These are phyloP conservation scores for Palloptera scutellata DNA, from an alignment of 2,888 invertebrate genomes.

Conservation along the genomic window DNA sequence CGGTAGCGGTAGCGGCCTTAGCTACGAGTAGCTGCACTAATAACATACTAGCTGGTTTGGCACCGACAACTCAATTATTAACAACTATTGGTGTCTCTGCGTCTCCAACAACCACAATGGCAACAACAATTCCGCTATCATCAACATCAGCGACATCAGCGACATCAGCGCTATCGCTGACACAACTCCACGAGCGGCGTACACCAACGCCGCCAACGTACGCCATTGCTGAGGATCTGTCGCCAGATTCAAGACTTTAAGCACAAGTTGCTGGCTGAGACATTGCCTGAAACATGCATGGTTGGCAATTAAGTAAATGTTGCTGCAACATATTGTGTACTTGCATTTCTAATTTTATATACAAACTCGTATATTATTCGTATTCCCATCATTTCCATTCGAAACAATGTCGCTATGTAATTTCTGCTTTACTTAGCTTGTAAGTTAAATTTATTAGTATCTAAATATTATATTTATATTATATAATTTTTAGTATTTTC, in stretches of 20 bases:
- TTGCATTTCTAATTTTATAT: background rate
- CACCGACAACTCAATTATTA: conserved; percentile 46
- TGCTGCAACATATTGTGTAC: background rate
- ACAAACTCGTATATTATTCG: background rate
- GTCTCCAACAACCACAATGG: conserved; percentile 34
- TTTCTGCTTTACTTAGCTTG: conserved; percentile 23
- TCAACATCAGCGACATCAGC: conserved; percentile 33
- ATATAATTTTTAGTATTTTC: no score
- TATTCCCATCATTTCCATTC: conserved; percentile 46
- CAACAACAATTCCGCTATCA: conserved; percentile 34
- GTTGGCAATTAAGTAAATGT: background rate
- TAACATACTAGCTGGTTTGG: conserved; percentile 46
- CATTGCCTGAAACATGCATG: background rate
- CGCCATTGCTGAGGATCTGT: conserved; percentile 49
- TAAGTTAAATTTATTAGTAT: background rate
- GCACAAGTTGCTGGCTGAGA: conserved; percentile 18
- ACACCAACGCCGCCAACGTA: conserved; percentile 55
- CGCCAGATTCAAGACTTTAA: conserved; percentile 58
- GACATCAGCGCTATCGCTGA: conserved; percentile 25
- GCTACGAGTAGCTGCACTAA: conserved; percentile 31
- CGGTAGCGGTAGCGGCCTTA: conserved; percentile 37
- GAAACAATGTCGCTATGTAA: conserved; percentile 42
- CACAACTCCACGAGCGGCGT: conserved; percentile 37
- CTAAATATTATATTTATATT: no score
- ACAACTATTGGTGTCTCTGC: conserved; percentile 48